A percentile compares a stretch with the other conserved stretches of the same genome.
These are phyloP conservation scores for Synergus itoensis DNA, from an alignment of 2,888 invertebrate genomes.

Conservation along the genomic window DNA sequence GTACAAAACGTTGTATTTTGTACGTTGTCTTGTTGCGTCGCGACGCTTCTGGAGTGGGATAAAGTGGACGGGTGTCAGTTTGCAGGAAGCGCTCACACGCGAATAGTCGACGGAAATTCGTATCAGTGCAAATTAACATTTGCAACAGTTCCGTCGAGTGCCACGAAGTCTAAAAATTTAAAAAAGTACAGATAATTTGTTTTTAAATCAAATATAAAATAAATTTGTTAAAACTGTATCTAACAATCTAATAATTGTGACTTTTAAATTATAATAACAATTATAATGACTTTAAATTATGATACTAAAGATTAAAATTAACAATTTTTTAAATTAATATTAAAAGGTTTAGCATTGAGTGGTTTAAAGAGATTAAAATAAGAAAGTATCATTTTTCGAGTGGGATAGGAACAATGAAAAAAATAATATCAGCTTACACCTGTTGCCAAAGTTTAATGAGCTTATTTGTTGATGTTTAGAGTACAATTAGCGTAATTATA, in stretches of 20 bases:
- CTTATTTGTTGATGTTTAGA: neutral
- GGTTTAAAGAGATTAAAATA: neutral
- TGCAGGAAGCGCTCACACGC: conserved; percentile 61
- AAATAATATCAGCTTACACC: neutral
- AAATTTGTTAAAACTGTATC: neutral
- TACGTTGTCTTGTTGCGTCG: conserved; percentile 41
- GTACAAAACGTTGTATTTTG: neutral
- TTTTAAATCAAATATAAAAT: neutral
- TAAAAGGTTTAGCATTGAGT: neutral
- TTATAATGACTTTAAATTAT: neutral
- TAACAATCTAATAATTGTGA: neutral
- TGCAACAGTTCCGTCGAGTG: neutral
- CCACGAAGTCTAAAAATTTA: neutral
- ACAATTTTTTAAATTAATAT: neutral
- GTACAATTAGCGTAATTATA: conserved; percentile 18
- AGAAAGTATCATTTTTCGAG: conserved; percentile 13
- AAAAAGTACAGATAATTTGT: neutral
- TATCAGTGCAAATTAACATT: conserved; percentile 39
- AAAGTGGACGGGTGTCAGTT: conserved; percentile 64
- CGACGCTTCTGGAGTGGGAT: conserved; percentile 51
- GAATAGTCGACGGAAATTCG: conserved; percentile 52
- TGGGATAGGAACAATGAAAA: neutral
- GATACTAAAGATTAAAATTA: neutral
- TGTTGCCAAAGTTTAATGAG: neutral
- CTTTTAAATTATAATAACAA: neutral